Percentiles rank a stretch among this genome's conserved stretches.
Evolutionary conservation across 1,140 invertebrate genomes (phyloP).

Genomic region (Eriosoma lanigerum): DNA sequence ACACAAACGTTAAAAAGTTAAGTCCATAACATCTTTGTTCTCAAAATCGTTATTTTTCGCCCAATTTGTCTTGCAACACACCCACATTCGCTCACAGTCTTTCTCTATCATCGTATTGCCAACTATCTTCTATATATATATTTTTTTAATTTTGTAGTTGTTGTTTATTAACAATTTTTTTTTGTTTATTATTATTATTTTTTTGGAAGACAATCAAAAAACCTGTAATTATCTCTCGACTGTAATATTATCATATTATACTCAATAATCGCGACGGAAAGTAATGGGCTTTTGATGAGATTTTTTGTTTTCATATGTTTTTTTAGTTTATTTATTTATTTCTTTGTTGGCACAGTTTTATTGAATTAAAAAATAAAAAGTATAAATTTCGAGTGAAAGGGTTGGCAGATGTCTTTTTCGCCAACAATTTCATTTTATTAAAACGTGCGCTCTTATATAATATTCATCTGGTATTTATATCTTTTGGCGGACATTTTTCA

Average conservation of each 20-base stretch:
- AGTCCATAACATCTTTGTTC: conserved; percentile 47
- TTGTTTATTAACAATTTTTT: background rate
- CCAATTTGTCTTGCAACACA: conserved; percentile 25
- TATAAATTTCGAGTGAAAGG: background rate
- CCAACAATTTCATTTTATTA: background rate
- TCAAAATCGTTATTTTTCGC: conserved; percentile 45
- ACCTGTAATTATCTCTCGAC: background rate
- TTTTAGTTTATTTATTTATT: background rate
- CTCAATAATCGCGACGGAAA: background rate
- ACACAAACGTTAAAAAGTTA: conserved; percentile 44
- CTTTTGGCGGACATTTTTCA: conserved; percentile 12
- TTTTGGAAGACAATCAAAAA: conserved; percentile 37
- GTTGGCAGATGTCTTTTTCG: background rate
- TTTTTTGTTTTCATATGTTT: background rate
- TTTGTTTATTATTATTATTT: background rate
- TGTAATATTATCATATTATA: background rate
- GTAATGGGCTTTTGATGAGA: conserved; percentile 36
- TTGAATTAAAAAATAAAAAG: background rate
- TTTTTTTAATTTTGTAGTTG: too few species aligned
- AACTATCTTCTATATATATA: background rate
- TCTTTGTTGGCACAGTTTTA: background rate
- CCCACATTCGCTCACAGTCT: background rate
- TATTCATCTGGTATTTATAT: conserved; percentile 8
- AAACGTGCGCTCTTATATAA: too few species aligned
- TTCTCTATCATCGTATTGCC: background rate